Base-by-base conservation (phyloP, 2,113 vertebrate species). In the Campylorhamphus procurvoides region DNA sequence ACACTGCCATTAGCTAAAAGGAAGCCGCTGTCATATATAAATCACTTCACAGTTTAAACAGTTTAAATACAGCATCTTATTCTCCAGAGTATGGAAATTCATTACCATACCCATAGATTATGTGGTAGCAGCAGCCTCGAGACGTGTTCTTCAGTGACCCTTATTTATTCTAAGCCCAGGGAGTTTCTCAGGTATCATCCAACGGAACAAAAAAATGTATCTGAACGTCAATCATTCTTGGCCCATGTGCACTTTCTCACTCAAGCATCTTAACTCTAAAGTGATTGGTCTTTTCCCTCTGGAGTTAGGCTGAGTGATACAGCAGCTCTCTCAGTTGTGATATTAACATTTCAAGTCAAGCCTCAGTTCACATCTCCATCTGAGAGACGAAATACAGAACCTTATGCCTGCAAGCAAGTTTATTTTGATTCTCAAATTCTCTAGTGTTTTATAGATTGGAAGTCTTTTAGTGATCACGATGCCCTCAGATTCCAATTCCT, bases 221-320 rank as follows among this genome's bases (percentile, higher is more conserved):
- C 44, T 71, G 56, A 49, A 82, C 5, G 44, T 96, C 94, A 96
- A 84, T 96, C 91, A 96, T 58, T 82, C 87, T 78, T 87, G 80
- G 67, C 63, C 50, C 71, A 29, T 13, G 29, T 90, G 94, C 91
- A 87, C 91, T 95, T 92, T 92, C 91, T 94, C 69, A 83, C 58
- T 96, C 83, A n/a, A 42, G 50, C 58, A 86, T 96, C 80, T 83
- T 93, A 86, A 71, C 87, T 94, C 92, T 92, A 8, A 97, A 96
- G 60, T 60, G 88, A 92, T 76, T 79, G 60, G 83, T 86, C 84
- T 86, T 94, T 83, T 95, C 67, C 67, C 82, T 87, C 77, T 40
- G 84, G 82, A 90, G 52, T 73, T 67, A 53, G 31, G 28, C 33
- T 72, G 66, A 71, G 78, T 81, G 79, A 86, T 94, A 84, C 1